phyloP scores from a whole-genome alignment of 2,113 vertebrate genomes.

The Heteronetta atricapilla region DNA sequence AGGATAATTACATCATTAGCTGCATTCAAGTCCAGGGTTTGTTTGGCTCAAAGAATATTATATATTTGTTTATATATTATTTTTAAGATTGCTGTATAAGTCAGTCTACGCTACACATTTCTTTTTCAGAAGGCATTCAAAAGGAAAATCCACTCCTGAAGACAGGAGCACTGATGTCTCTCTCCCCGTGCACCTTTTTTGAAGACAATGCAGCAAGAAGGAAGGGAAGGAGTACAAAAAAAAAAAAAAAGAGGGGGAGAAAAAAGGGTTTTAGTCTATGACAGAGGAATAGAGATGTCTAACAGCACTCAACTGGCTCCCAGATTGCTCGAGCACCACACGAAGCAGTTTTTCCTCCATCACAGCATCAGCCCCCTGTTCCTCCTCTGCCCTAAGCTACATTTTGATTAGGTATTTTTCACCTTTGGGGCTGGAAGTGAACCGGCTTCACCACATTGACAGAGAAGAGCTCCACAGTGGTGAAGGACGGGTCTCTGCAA shows the following conservation, averaged over 20 bases:
- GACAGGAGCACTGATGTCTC: not conserved
- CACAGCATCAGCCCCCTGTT: not conserved
- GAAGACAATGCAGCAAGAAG: not conserved
- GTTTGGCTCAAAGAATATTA: not conserved
- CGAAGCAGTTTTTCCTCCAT: not conserved
- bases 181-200: not conserved
- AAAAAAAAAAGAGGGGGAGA: not conserved
- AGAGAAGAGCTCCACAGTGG: fast-evolving
- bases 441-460: fast-evolving
- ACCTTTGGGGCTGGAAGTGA: not conserved
- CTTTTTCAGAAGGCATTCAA: not conserved
- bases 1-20: not conserved
- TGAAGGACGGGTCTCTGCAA: fast-evolving
- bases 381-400: not conserved
- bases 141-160: not conserved
- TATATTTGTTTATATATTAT: not conserved
- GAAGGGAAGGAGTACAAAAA: not conserved
- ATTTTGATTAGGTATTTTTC: fast-evolving
- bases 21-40: not conserved
- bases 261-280: not conserved
- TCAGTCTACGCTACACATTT: not conserved
- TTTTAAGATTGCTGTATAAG: not conserved
- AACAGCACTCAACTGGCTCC: not conserved
- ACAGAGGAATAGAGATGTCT: not conserved
- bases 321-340: not conserved